Base-by-base conservation (phyloP, 2,113 vertebrate species). In the Pao palembangensis region DNA sequence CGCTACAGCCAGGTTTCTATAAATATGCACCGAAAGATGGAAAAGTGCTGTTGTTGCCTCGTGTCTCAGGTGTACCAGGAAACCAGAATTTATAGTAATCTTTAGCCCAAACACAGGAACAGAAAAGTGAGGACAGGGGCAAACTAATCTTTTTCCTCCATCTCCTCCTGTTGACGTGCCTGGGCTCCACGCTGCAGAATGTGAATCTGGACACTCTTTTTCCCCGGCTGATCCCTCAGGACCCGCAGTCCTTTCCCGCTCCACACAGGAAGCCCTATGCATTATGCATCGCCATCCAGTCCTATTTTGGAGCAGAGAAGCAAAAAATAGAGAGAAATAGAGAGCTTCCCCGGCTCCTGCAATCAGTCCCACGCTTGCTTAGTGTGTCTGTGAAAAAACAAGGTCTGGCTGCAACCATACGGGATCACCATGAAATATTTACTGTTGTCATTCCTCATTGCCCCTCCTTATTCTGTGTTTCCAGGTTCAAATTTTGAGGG, bases 401-500 rank as follows among this genome's bases (percentile, higher is more conserved):
- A 81, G 82, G 82, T 78, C 82, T 83, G 57, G 16, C 81, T 76
- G 70, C 58, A 3, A 78, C 71, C 46, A 17, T 79, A 80, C 47
- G 44, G 80, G 84, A 85, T 80, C 78, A 83, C 85, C 81, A 89
- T 89, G 61, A 88, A 88, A 88, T 85, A 89, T 88, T 87, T 81
- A 88, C 66, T 79, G 76, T 48, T 31, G 79, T 81, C 79, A 77
- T 77, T 44, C 13, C 43, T 17, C 16, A 3, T 44, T 44, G 2
- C 55, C 69, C 61, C 55, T 64, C 64, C 61, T 50, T 55, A 38
- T 21, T 8, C 67, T 71, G 51, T 34, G 20, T 64, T 63, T 69
- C 51, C 43, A 56, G 47, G 56, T 61, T 71, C 61, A 55, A 75
- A 80, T 67, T 84, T 79, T 72, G 55, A 59, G 53, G 14, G 25